Conservation (phyloP, 2,888 invertebrate species). For the Hesperia comma region DNA sequence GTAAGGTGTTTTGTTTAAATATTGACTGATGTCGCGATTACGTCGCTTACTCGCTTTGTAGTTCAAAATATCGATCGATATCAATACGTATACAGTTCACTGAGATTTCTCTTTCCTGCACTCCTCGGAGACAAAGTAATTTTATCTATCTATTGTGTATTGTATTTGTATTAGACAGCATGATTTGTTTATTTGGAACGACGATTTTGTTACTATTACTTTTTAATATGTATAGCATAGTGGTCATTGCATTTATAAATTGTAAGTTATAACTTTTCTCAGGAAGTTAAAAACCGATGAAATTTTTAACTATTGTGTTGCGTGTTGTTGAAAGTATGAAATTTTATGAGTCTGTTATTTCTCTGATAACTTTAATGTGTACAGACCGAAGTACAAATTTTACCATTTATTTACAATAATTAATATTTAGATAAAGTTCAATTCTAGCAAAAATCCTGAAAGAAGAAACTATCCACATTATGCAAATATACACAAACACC, state of each 20-base stretch:
- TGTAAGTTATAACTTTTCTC: too few species aligned
- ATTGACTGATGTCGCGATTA: constrained; percentile 10
- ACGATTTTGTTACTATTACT: not conserved
- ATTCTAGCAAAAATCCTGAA: too few species aligned
- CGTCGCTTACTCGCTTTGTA: constrained; percentile 29
- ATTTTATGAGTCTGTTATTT: too few species aligned
- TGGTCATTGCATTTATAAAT: constrained; percentile 10
- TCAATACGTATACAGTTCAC: constrained; percentile 28
- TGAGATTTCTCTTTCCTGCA: constrained; percentile 32
- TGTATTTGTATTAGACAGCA: constrained; percentile 21
- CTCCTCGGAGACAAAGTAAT: constrained; percentile 21
- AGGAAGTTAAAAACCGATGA: too few species aligned
- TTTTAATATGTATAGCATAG: not conserved
- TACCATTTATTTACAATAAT: too few species aligned
- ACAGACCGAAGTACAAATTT: too few species aligned
- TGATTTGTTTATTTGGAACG: constrained; percentile 27
- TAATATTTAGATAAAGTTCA: too few species aligned
- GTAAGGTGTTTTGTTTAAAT: constrained; percentile 65
- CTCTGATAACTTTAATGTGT: too few species aligned
- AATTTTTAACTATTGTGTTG: too few species aligned
- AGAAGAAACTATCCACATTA: too few species aligned
- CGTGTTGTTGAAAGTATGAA: too few species aligned
- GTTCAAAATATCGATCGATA: constrained; percentile 37
- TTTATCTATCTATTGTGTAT: constrained; percentile 14
- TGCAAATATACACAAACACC: too few species aligned